Evolutionary conservation across 2,113 vertebrate species (phyloP).

Genomic region (Myiopsitta monachus): DNA sequence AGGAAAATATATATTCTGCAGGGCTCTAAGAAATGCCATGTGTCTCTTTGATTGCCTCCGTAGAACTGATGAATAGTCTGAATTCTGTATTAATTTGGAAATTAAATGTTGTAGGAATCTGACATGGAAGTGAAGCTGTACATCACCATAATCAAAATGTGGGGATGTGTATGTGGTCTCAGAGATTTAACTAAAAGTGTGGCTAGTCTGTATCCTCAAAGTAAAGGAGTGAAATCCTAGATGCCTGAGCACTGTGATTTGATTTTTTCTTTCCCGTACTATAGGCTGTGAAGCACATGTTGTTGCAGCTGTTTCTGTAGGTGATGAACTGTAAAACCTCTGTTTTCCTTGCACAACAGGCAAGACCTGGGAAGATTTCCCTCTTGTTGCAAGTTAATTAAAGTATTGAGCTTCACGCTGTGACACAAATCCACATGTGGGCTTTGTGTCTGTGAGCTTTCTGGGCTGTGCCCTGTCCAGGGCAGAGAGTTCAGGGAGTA

Average conservation of each 20-base stretch:
- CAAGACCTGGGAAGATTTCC: not conserved
- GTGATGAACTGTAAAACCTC: not conserved
- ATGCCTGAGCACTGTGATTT: not conserved
- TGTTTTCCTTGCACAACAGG: not conserved
- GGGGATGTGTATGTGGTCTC: not conserved
- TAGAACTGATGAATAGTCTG: not conserved
- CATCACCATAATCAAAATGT: not conserved
- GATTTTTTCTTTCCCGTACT: not conserved
- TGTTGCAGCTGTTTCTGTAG: not conserved
- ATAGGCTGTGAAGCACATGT: not conserved
- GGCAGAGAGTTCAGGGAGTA: not conserved
- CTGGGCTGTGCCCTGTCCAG: rapidly evolving
- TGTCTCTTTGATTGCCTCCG: not conserved
- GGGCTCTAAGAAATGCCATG: not conserved
- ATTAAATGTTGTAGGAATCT: not conserved
- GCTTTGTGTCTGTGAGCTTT: not conserved
- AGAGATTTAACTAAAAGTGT: not conserved
- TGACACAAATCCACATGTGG: rapidly evolving
- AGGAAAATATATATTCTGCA: not conserved
- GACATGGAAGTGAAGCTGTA: not conserved
- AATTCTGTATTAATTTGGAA: constrained; percentile 26
- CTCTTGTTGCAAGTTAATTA: not conserved
- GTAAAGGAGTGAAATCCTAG: not conserved
- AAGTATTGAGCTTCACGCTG: not conserved
- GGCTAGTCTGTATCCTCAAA: not conserved